Evolutionary conservation across 2,797 vertebrate species (phyloP).

Genomic region (Macrochelys suwanniensis): DNA sequence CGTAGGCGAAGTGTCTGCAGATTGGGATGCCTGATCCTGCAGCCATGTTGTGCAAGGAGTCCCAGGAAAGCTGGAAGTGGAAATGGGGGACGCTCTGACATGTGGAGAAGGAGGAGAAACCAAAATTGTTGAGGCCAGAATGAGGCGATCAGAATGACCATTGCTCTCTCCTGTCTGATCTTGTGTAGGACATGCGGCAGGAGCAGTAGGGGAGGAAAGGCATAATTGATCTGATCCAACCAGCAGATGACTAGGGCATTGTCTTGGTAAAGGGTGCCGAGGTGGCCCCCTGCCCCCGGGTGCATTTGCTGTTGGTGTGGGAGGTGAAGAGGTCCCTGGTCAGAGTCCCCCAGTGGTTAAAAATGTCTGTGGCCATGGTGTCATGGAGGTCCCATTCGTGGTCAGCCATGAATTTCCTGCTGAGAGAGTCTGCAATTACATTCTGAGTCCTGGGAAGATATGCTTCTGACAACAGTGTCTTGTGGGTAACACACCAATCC

Average conservation of each 20-base stretch:
- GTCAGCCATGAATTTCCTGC: background rate
- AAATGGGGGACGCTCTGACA: background rate
- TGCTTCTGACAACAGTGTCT: background rate
- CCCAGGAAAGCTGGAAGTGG: background rate
- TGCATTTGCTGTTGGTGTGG: background rate
- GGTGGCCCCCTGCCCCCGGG: accelerated
- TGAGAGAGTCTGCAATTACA: background rate
- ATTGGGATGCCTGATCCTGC: background rate
- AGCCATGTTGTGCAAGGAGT: background rate
- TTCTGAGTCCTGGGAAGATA: background rate
- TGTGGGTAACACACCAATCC: background rate
- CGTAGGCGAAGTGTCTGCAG: background rate
- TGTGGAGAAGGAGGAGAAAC: background rate
- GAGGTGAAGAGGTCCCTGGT: background rate
- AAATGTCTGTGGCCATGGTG: background rate
- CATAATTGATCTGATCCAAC: background rate
- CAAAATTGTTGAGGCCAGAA: background rate
- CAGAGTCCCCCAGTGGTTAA: background rate
- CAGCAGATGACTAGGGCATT: background rate
- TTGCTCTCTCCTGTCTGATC: background rate
- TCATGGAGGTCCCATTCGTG: background rate
- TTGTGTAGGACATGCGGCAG: background rate
- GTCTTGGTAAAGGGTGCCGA: background rate
- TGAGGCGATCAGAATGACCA: background rate
- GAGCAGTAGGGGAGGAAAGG: background rate